A percentile compares a stretch with the other conserved stretches of the same genome.
Conservation (phyloP, 2,888 invertebrate genomes). For the Criorhina ranunculi region DNA sequence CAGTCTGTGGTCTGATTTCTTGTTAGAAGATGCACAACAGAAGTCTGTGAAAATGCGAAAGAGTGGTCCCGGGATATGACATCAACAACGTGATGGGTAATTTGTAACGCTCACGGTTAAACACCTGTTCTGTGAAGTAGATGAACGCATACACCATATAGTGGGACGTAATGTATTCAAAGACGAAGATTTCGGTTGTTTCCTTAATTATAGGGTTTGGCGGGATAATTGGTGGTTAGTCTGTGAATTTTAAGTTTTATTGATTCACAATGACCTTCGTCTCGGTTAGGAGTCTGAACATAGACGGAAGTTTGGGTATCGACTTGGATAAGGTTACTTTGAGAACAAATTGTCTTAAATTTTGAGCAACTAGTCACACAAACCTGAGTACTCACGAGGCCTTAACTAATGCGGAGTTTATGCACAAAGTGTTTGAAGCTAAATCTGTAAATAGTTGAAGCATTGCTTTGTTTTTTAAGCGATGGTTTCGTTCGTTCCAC, state of each 20-base stretch:
- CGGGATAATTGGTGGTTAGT: not conserved
- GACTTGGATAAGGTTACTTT: no score
- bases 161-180: not conserved
- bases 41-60: not conserved
- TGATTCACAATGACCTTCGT: constrained; percentile 15
- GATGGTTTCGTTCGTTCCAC: no score
- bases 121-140: not conserved
- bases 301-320: not conserved
- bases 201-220: constrained; percentile 21
- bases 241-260: not conserved
- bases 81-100: constrained; percentile 1
- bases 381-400: no score
- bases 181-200: not conserved
- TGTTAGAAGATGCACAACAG: not conserved
- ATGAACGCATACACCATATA: not conserved
- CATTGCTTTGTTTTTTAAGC: no score
- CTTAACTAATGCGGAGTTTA: no score
- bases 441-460: no score
- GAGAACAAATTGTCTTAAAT: no score
- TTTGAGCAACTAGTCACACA: no score
- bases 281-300: not conserved
- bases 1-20: not conserved
- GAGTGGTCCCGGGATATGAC: not conserved
- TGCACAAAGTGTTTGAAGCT: no score
- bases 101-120: constrained; percentile 24